Percentiles rank a stretch among this genome's conserved stretches.
phyloP scores from a whole-genome alignment of 2,113 vertebrate genomes.

The Columba janthina region DNA sequence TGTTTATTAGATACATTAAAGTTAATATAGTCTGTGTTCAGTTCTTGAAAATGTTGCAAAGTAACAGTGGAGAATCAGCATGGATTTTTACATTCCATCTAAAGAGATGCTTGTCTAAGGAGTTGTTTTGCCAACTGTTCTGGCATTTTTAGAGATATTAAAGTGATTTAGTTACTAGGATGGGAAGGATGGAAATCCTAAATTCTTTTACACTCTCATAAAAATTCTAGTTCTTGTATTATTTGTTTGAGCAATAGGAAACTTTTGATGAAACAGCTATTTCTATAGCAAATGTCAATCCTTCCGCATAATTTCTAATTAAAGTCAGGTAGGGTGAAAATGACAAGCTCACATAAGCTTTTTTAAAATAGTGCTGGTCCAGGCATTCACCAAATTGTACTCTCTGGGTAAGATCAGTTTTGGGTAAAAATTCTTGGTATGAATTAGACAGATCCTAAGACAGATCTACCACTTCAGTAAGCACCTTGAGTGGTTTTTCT shows the following conservation, averaged over 20 bases:
- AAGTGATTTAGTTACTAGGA: not conserved
- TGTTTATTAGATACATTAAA: not conserved
- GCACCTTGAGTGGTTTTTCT: not conserved
- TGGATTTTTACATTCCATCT: not conserved
- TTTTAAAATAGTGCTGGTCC: not conserved
- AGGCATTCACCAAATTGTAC: not conserved
- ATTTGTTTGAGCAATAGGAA: not conserved
- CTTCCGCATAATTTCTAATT: not conserved
- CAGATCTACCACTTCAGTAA: not conserved
- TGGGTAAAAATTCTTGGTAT: not conserved
- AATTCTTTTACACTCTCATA: not conserved
- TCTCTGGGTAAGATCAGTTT: not conserved
- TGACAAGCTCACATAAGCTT: not conserved
- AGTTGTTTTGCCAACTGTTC: not conserved
- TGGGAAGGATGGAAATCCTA: not conserved
- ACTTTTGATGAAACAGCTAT: not conserved
- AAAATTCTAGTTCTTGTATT: not conserved
- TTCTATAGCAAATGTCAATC: not conserved
- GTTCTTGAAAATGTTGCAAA: not conserved
- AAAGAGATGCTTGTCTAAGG: not conserved
- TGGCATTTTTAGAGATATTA: not conserved
- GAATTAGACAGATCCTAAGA: not conserved
- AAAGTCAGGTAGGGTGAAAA: not conserved
- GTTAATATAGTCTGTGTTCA: not conserved
- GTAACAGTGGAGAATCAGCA: not conserved